These are phyloP conservation scores for Ichneumoninae sp. DNA, from an alignment of 2,888 invertebrate genomes.

Conservation along the genomic window DNA sequence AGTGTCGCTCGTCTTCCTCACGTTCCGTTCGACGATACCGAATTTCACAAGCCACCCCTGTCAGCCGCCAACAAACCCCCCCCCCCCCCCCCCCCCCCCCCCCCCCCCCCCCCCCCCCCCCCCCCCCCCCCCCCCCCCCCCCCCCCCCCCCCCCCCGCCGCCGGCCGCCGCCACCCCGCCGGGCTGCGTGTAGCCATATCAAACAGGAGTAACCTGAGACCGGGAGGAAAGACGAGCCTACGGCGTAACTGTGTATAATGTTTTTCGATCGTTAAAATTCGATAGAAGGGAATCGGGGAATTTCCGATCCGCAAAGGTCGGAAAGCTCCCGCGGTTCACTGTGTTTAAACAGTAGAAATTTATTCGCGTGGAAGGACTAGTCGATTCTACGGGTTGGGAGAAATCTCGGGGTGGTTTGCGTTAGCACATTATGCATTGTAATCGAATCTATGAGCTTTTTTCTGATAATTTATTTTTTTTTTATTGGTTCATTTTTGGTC, in stretches of 20 bases:
- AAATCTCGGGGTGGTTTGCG: neutral
- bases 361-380: neutral
- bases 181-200: constrained; percentile 19
- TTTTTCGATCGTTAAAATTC: constrained; percentile 12
- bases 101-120: too few relatives aligned
- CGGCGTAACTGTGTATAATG: neutral
- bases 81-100: neutral
- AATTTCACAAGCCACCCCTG: constrained; percentile 64
- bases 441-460: neutral
- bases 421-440: neutral
- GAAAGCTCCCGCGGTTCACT: neutral
- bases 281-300: constrained; percentile 2
- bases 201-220: constrained; percentile 28
- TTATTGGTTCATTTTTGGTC: neutral
- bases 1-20: constrained; percentile 73
- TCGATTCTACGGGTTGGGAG: neutral
- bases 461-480: neutral
- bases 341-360: constrained; percentile 7
- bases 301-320: neutral
- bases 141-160: neutral
- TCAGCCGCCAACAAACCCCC: neutral
- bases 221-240: neutral
- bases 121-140: too few relatives aligned
- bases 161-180: too few relatives aligned
- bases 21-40: constrained; percentile 60